phyloP scores from a whole-genome alignment of 2,113 vertebrate genomes.

The Accipiter cooperii region DNA sequence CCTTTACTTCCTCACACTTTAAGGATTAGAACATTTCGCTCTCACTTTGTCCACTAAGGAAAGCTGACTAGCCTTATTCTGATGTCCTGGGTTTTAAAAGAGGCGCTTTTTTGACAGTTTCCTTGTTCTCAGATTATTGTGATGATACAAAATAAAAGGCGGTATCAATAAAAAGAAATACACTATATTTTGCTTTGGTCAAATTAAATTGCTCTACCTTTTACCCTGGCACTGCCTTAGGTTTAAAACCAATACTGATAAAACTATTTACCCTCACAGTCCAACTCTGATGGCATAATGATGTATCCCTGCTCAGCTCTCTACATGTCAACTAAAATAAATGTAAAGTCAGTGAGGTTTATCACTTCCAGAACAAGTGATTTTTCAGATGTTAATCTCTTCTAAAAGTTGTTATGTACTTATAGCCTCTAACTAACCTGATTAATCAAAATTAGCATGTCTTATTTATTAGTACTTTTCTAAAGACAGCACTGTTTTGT shows the following conservation, averaged over 20 bases:
- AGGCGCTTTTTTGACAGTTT: not conserved
- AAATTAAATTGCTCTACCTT: not conserved
- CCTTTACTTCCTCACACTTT: constrained; percentile 38
- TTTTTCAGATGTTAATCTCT: not conserved
- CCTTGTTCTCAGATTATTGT: constrained; percentile 55
- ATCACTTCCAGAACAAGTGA: not conserved
- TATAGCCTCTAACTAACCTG: not conserved
- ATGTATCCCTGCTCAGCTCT: not conserved
- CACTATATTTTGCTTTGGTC: not conserved
- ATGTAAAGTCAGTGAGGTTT: not conserved
- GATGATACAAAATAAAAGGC: constrained; percentile 7
- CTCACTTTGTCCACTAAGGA: constrained; percentile 54
- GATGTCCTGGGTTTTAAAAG: constrained; percentile 32
- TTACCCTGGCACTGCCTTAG: not conserved
- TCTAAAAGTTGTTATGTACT: not conserved
- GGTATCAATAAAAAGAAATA: not conserved
- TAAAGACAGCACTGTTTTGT: not conserved
- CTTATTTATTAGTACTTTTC: not conserved
- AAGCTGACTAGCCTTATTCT: constrained; percentile 50
- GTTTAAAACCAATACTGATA: not conserved
- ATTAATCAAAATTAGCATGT: not conserved
- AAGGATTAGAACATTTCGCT: constrained; percentile 59
- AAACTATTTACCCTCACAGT: not conserved
- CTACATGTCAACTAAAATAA: not conserved
- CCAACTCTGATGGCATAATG: not conserved